Conservation (phyloP, 2,797 vertebrate genomes). For the Todus mexicanus region DNA sequence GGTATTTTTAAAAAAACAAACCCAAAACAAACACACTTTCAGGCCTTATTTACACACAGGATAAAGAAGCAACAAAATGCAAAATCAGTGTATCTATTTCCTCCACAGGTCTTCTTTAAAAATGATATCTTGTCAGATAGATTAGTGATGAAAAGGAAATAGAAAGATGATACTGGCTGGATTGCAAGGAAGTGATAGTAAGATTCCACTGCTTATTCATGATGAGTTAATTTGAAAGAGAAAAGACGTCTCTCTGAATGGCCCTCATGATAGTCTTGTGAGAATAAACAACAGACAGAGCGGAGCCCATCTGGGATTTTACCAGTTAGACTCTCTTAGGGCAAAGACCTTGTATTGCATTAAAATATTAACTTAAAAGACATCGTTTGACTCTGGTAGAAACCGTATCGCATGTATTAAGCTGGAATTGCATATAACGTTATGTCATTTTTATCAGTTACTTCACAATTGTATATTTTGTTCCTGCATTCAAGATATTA, state of each 20-base stretch:
- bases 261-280: conserved; percentile 57
- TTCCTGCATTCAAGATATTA: conserved; percentile 11
- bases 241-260: conserved; percentile 31
- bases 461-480: conserved; percentile 28
- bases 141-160: not conserved
- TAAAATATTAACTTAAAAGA: conserved; percentile 37
- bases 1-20: not conserved
- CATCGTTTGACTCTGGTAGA: not conserved
- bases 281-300: conserved; percentile 54
- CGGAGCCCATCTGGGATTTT: conserved; percentile 51
- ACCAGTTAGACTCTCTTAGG: not conserved
- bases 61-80: not conserved
- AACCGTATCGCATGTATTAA: not conserved
- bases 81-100: not conserved
- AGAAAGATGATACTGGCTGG: conserved; percentile 13
- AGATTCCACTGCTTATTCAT: conserved; percentile 29
- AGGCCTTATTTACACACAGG: not conserved
- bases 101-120: not conserved
- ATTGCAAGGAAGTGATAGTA: not conserved
- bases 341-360: not conserved
- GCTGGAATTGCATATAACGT: not conserved
- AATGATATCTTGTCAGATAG: not conserved
- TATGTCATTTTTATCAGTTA: conserved; percentile 19
- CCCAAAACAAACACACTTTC: not conserved
- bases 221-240: conserved; percentile 20